A percentile compares a stretch with the other conserved stretches of the same genome.
These are phyloP conservation scores for Crotalus adamanteus DNA, from an alignment of 2,797 vertebrate species.

Conservation along the genomic window DNA sequence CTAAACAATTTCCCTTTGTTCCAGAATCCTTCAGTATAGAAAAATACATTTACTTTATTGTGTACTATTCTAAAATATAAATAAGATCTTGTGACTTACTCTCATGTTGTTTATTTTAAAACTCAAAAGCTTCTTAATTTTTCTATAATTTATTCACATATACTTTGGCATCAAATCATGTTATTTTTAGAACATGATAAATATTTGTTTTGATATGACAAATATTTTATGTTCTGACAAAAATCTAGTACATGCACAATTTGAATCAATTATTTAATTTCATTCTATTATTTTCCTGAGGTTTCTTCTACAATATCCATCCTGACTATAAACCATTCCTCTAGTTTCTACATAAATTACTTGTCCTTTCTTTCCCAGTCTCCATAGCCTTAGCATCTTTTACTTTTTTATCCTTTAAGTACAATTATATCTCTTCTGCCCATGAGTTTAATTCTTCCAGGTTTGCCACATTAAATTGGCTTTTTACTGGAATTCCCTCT, in stretches of 20 bases:
- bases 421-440: background rate
- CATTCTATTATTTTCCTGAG: background rate
- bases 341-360: background rate
- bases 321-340: background rate
- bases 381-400: background rate
- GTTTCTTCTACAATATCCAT: background rate
- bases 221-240: too few species aligned
- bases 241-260: background rate
- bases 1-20: too few species aligned
- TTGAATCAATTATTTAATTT: background rate
- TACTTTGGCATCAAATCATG: background rate
- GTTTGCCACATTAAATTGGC: background rate
- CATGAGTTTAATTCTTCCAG: background rate
- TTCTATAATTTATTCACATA: background rate
- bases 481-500: background rate
- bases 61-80: background rate
- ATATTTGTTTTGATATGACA: too few species aligned
- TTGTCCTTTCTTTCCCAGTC: background rate
- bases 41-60: background rate
- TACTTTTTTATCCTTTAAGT: background rate
- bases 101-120: background rate
- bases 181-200: background rate
- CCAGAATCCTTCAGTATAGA: background rate
- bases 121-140: background rate
- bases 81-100: background rate